Base-by-base conservation (phyloP, 1,140 invertebrate genomes). In the Lasioglossum albipes region DNA sequence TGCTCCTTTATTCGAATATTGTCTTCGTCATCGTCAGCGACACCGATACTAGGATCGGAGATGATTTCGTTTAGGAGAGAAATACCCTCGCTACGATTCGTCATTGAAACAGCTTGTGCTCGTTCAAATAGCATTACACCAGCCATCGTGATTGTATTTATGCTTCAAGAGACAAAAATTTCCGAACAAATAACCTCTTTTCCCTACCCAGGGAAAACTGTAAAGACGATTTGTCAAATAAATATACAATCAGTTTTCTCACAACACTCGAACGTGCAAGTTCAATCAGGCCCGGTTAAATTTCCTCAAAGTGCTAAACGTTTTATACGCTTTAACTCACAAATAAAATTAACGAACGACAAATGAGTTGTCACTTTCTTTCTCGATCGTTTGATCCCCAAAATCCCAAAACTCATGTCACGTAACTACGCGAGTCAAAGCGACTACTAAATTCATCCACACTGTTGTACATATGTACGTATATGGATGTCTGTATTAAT, bases 1-100 rank as follows among this genome's bases (percentile, higher is more conserved):
- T 98, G 97, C 89, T 99, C 98, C 91, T 98, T 98, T 27, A 96
- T 95, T 75, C 96, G 95, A 88, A 98, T 97, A 84, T 95, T 96
- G 90, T 98, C 97, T 91, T 98, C 97, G 92, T 97, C 96, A 91
- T 97, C 96, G 85, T 96, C 95, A 79, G 95, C 94, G 7, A 95
- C 92, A 84, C 96, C 96, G 76, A 92, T 92, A 64, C 89, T 93
- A 75, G 96, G 95, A 86, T 96, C 95, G 71, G 95, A 95, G 83
- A 96, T 95, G 83, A 96, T 95, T 94, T 96, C 95, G 89, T 96
- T 95, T 59, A 96, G 93, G 79, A 96, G 93, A 85, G 95, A 94
- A 87, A 96, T 95, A 86, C 94, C 95, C 91, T 97, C 95, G 91
- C 96, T 96, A 86, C 95, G 95, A 92, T 96, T 96, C 77, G 95